Evolutionary conservation across 2,888 invertebrate species (phyloP).

Genomic region (Tridacna gigas): DNA sequence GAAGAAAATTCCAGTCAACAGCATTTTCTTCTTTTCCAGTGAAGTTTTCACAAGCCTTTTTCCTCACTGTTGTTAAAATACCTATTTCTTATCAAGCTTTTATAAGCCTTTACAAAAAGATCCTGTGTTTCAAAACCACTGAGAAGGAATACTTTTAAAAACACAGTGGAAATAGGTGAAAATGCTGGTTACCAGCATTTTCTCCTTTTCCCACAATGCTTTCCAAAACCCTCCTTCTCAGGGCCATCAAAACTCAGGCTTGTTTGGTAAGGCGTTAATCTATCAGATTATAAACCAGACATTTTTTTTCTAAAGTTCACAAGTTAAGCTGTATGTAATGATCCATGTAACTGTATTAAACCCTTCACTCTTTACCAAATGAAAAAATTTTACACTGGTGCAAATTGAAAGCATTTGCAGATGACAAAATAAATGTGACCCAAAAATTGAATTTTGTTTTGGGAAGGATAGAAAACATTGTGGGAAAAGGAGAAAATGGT

Average conservation of each 20-base stretch:
- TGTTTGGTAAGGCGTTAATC: not conserved
- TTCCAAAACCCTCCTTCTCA: not conserved
- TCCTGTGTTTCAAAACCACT: too few species aligned
- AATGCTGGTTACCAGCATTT: not conserved
- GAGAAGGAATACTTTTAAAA: not conserved
- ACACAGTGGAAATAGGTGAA: not conserved
- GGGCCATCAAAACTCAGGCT: too few species aligned
- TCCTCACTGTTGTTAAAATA: not conserved
- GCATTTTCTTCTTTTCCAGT: not conserved
- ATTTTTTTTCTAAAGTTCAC: constrained; percentile 10
- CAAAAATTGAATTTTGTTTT: too few species aligned
- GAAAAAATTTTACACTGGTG: too few species aligned
- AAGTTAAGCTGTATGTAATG: constrained; percentile 25
- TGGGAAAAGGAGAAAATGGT: too few species aligned
- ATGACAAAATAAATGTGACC: too few species aligned
- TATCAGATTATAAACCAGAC: not conserved
- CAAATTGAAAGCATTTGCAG: too few species aligned
- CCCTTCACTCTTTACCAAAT: too few species aligned
- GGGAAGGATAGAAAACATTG: too few species aligned
- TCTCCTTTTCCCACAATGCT: not conserved
- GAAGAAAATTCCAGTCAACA: not conserved
- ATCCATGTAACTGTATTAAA: constrained; percentile 5
- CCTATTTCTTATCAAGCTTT: too few species aligned
- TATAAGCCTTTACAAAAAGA: too few species aligned
- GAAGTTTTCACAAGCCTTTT: not conserved